A percentile compares a stretch with the other conserved stretches of the same genome.
Conservation (phyloP, 2,797 vertebrate species). For the Apogon hyalosoma region DNA sequence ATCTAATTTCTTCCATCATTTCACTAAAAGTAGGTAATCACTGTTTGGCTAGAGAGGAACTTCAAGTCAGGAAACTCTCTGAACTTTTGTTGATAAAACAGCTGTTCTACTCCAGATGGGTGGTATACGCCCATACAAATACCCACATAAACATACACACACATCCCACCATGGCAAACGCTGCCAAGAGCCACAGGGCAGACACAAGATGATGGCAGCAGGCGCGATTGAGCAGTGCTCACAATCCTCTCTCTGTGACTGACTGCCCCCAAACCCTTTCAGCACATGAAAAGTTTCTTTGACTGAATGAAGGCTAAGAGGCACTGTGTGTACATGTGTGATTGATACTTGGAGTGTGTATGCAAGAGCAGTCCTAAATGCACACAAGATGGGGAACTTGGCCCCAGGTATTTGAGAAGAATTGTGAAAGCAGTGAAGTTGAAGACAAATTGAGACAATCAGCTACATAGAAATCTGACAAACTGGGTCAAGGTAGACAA, state of each 20-base stretch:
- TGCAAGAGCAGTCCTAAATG: conserved; percentile 18
- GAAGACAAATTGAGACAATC: conserved; percentile 26
- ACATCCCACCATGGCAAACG: conserved; percentile 60
- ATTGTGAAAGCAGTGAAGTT: conserved; percentile 12
- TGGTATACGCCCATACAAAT: conserved; percentile 64
- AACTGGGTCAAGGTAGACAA: conserved; percentile 36
- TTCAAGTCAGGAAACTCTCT: conserved; percentile 59
- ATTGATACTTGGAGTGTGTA: conserved; percentile 42
- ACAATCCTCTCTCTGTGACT: conserved; percentile 81
- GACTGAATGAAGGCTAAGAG: conserved; percentile 57
- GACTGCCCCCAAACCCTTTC: conserved; percentile 65
- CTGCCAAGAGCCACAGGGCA: conserved; percentile 83
- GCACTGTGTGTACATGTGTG: conserved; percentile 42
- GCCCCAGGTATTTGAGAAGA: not conserved
- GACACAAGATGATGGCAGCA: conserved; percentile 77
- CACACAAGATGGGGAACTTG: conserved; percentile 13
- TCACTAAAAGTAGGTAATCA: conserved; percentile 44
- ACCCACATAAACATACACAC: conserved; percentile 60
- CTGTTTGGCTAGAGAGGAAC: conserved; percentile 26
- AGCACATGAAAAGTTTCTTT: conserved; percentile 74
- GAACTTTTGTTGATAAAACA: conserved; percentile 79
- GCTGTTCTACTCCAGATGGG: conserved; percentile 74
- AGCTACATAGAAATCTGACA: not conserved
- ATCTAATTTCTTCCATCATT: conserved; percentile 11
- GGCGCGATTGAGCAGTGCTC: conserved; percentile 62